These are phyloP conservation scores for Hemicentrotus pulcherrimus DNA, from an alignment of 35 echinoderm and acorn worm genomes.

Conservation along the genomic window DNA sequence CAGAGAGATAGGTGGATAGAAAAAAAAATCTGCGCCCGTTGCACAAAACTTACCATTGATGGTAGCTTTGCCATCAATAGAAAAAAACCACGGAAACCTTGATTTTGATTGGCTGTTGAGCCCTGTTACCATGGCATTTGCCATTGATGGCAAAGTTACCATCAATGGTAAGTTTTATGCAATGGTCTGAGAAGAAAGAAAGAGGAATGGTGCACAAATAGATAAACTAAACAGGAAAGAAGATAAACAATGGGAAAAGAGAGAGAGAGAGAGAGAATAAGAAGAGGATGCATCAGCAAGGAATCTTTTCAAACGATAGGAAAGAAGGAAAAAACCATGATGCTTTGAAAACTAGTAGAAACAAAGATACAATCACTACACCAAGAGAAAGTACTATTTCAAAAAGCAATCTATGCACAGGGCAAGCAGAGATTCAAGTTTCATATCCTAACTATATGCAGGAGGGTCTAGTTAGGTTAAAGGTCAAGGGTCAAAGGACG, in stretches of 20 bases:
- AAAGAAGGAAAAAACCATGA: neutral
- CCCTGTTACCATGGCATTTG: no score
- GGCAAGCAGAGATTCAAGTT: neutral
- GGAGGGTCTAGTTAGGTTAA: neutral
- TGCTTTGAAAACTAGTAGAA: neutral
- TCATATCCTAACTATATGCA: neutral
- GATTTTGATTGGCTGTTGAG: no score
- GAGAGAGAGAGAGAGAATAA: neutral
- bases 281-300: neutral
- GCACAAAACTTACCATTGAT: no score
- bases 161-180: no score
- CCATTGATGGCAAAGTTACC: no score
- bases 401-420: neutral
- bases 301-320: neutral
- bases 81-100: no score
- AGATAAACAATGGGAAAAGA: neutral
- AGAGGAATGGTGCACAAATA: no score
- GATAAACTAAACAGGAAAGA: no score
- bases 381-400: neutral
- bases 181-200: no score
- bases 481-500: neutral
- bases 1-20: no score
- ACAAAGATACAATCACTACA: neutral
- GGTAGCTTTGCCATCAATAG: no score
- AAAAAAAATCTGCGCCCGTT: no score